These are phyloP conservation scores for Halictus quadricinctus DNA, from an alignment of 2,888 invertebrate genomes.

Conservation along the genomic window DNA sequence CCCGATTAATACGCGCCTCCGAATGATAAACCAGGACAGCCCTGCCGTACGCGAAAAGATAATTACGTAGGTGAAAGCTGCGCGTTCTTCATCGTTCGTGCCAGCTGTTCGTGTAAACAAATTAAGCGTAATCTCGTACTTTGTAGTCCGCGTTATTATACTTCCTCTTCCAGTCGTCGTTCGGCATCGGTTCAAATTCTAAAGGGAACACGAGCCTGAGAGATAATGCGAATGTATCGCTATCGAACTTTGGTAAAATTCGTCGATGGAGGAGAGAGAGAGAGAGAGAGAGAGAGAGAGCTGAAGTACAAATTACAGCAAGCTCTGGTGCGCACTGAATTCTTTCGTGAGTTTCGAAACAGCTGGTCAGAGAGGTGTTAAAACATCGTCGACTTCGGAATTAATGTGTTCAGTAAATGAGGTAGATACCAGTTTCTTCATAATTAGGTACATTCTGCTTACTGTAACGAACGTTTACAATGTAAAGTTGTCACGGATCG, in stretches of 20 bases:
- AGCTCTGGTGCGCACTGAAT: neutral
- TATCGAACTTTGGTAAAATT: slow-evolving; percentile 1
- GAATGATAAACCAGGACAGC: slow-evolving; percentile 22
- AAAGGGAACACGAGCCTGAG: neutral
- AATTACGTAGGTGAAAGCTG: slow-evolving; percentile 52
- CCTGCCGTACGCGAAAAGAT: slow-evolving; percentile 20
- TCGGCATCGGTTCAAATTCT: neutral
- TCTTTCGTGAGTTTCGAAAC: slow-evolving; percentile 1
- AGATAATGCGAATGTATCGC: slow-evolving; percentile 20
- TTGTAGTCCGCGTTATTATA: slow-evolving; percentile 2
- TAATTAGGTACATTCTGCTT: neutral
- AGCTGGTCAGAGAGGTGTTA: neutral
- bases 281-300: slow-evolving; percentile 1
- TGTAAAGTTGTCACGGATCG: neutral
- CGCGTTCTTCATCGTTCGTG: neutral
- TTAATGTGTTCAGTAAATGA: neutral
- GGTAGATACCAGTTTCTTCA: neutral
- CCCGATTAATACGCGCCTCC: slow-evolving; percentile 25
- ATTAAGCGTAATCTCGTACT: slow-evolving; percentile 28
- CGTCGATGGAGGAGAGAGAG: slow-evolving; percentile 5
- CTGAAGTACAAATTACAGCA: slow-evolving; percentile 17
- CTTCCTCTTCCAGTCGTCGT: neutral
- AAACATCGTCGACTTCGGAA: neutral
- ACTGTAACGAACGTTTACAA: neutral
- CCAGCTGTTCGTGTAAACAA: slow-evolving; percentile 48